Conservation (phyloP, 2,888 invertebrate species). For the Eucera pruinosa region DNA sequence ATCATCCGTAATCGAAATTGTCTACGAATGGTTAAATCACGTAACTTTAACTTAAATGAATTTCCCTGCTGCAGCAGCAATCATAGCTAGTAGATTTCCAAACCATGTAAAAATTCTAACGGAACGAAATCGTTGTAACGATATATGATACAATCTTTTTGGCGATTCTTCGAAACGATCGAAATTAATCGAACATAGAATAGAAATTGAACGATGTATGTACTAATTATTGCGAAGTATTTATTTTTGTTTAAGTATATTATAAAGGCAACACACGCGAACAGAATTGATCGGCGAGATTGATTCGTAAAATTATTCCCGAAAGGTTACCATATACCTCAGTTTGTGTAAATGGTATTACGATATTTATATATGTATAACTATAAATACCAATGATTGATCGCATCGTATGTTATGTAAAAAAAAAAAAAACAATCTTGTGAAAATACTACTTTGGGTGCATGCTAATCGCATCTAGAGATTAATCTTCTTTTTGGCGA, state of each 20-base stretch:
- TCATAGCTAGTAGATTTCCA: neutral
- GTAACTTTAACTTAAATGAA: neutral
- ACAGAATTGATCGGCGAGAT: conserved; percentile 18
- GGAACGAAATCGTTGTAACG: conserved; percentile 31
- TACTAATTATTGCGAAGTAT: conserved; percentile 54
- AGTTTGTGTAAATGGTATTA: conserved; percentile 59
- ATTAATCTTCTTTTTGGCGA: conserved; percentile 50
- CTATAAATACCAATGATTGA: conserved; percentile 54
- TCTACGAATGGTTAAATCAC: too few species aligned
- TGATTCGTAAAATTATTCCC: conserved; percentile 25
- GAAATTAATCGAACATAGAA: conserved; percentile 48
- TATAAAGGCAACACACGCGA: conserved; percentile 20
- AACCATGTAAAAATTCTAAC: conserved; percentile 10
- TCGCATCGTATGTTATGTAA: conserved; percentile 37
- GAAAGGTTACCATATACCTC: conserved; percentile 75
- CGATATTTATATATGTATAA: conserved; percentile 57
- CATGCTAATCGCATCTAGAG: conserved; percentile 20
- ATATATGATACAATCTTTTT: conserved; percentile 15
- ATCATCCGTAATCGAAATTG: too few species aligned
- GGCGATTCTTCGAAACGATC: conserved; percentile 30
- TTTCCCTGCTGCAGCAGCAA: conserved; percentile 48
- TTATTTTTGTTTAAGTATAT: conserved; percentile 54
- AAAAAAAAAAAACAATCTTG: conserved; percentile 22
- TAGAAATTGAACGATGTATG: conserved; percentile 44
- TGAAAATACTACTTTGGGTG: conserved; percentile 42